Conservation (phyloP, 2,888 invertebrate genomes). For the Gnatocerus cornutus region DNA sequence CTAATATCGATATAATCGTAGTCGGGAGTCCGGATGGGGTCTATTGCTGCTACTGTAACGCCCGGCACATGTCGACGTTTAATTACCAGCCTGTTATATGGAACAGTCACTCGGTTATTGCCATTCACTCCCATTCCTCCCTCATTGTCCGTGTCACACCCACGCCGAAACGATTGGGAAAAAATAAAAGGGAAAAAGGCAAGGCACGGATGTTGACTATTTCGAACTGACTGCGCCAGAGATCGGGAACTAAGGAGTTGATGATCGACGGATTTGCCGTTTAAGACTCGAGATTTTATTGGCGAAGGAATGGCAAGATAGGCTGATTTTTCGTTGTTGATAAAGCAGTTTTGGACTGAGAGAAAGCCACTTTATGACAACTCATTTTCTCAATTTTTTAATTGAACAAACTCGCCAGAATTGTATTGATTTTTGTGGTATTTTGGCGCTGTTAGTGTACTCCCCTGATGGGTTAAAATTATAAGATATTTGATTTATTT, state of each 20-base stretch:
- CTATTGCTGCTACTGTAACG: slow-evolving; percentile 41
- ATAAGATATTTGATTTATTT: too few relatives aligned
- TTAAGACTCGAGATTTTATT: too few relatives aligned
- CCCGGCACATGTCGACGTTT: slow-evolving; percentile 44
- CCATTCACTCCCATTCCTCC: slow-evolving; percentile 33
- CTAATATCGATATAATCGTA: slow-evolving; percentile 42
- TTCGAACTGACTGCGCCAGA: neutral
- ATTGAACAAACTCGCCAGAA: too few relatives aligned
- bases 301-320: too few relatives aligned
- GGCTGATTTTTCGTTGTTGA: too few relatives aligned
- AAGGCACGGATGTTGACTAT: slow-evolving; percentile 14
- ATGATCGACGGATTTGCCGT: neutral
- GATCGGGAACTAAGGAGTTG: neutral
- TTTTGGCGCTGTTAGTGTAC: too few relatives aligned
- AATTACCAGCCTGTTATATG: slow-evolving; percentile 40
- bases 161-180: slow-evolving; percentile 26
- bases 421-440: too few relatives aligned
- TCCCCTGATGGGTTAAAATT: too few relatives aligned
- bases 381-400: too few relatives aligned
- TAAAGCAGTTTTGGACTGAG: too few relatives aligned
- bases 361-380: too few relatives aligned
- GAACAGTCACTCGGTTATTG: slow-evolving; percentile 38
- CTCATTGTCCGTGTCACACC: slow-evolving; percentile 23
- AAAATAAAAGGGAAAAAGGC: slow-evolving; percentile 3
- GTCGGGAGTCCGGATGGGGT: slow-evolving; percentile 34